These are phyloP conservation scores for Druceiella hillmani DNA, from an alignment of 2,888 invertebrate species.

Conservation along the genomic window DNA sequence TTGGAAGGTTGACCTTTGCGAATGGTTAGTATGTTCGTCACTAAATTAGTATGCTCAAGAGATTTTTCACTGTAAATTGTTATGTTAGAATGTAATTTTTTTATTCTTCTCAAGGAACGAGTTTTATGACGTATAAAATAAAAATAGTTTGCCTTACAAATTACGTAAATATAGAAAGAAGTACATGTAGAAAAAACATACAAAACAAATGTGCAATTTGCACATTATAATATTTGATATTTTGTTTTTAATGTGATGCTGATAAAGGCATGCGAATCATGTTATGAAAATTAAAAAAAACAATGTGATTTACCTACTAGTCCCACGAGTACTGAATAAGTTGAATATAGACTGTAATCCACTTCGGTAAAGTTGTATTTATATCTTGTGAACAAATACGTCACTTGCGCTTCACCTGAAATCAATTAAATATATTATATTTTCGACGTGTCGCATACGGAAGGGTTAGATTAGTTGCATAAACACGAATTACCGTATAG, in stretches of 20 bases:
- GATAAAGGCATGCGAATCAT: slow-evolving; percentile 9
- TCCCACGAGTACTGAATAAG: slow-evolving; percentile 51
- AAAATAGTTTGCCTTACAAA: too few relatives aligned
- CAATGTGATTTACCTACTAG: slow-evolving; percentile 46
- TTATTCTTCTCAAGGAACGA: too few relatives aligned
- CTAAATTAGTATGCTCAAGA: too few relatives aligned
- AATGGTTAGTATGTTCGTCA: too few relatives aligned
- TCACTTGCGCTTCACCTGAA: slow-evolving; percentile 55
- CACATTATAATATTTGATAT: too few relatives aligned
- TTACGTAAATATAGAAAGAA: too few relatives aligned
- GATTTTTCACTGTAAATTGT: too few relatives aligned
- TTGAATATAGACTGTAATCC: slow-evolving; percentile 53
- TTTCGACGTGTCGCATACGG: not conserved
- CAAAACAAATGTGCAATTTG: too few relatives aligned
- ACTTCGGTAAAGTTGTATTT: slow-evolving; percentile 55
- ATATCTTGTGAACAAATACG: slow-evolving; percentile 53
- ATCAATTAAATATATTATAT: slow-evolving; percentile 18
- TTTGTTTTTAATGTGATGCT: not conserved
- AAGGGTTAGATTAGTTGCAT: not conserved
- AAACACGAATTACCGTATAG: slow-evolving; percentile 45
- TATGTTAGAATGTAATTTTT: too few relatives aligned
- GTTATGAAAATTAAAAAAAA: slow-evolving; percentile 12
- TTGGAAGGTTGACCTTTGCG: too few relatives aligned
- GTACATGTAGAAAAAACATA: too few relatives aligned
- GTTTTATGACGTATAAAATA: too few relatives aligned